Evolutionary conservation across 2,797 vertebrate genomes (phyloP), one percentile per base, ranked within the genome.

Genomic region (Meda fulgida): DNA sequence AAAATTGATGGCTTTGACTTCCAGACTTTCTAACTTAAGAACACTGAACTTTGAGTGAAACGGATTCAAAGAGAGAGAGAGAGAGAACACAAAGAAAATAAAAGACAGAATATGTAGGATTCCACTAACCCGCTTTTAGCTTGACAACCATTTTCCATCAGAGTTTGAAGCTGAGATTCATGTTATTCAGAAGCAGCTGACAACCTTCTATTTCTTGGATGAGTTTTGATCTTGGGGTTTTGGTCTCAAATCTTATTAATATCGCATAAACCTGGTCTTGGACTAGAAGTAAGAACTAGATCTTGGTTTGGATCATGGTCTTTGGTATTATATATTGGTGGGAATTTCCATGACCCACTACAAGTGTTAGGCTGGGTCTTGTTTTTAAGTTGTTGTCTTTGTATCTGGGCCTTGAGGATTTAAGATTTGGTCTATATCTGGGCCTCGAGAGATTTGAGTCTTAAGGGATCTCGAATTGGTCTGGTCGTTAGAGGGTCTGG

Each of bases 1-100:
- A 34, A 71, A 81, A 81, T 72, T 60, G 38, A 81, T 70, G 51
- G 34, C 14, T 81, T 71, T 7, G 7, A 11, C 46, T 23, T 53
- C 21, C 48, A 19, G 48, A 58, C 23, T 53, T 67, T 38, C 11
- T 77, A 58, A 36, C 31, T 58, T 60, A 43, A 78, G 16, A 78
- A 63, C 7, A 78, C 16, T 11, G 14, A 26, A 58, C 34, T 60
- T 77, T 38, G 34, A 77, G 23, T 55, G 34, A 31, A 67, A 80
- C 63, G 8, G 11, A 38, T 34, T 10, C 23, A 81, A 16, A 80
- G 46, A 55, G 7, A 51, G 48, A 38, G 36, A 38, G 43, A 46
- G 46, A 31, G 38, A 73, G 1, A 51, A 34, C 46, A 51, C 11
- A 46, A 43, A 48, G 46, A 48, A 23, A 53, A 75, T 10, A 75